Base-by-base conservation (phyloP, 2,797 vertebrate genomes). In the Delichon dasypus region DNA sequence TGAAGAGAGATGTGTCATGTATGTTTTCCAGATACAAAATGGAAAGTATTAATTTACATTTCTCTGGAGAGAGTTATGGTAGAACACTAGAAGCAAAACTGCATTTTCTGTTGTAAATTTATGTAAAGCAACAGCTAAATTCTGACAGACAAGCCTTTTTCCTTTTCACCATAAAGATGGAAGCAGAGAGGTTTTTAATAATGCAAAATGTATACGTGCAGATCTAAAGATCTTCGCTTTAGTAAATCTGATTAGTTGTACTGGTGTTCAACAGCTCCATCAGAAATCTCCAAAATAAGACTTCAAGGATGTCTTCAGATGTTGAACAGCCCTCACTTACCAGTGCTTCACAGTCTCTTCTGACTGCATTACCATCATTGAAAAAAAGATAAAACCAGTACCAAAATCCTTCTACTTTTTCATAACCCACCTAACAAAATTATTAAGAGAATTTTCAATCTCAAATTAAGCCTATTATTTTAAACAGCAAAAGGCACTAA, bases 141-240 rank as follows among this genome's bases (percentile, higher is more conserved):
- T 75, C 67, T 85, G 60, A 40, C 80, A 85, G 72, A 81, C 74
- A 42, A 0, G 3, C 16, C 18, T 77, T 90, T 76, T 78, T 79
- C 38, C 67, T 85, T 81, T 87, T 44, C 44, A 75, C 58, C 25
- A 54, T 13, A 29, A 82, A 89, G 40, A 88, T 16, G 18, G 65
- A 89, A 90, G 74, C 77, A 87, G 64, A 84, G 29, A 85, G 81
- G 64, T 32, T 92, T 89, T 89, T 85, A 96, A 88, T 96, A 94
- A 95, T 90, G 81, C 84, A 90, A 88, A 71, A 79, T 42, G 76
- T 1, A 0, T 54, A 54, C 5, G 8, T 65, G 58, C 65, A 89
- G 64, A 84, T 77, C 62, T 88, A 68, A 55, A 90, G 60, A 95
- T 78, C 54, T 77, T 65, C 0, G 0, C 61, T 96, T 85, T 60